Evolutionary conservation across 2,888 invertebrate genomes (phyloP).

Genomic region (Leucoma salicis): DNA sequence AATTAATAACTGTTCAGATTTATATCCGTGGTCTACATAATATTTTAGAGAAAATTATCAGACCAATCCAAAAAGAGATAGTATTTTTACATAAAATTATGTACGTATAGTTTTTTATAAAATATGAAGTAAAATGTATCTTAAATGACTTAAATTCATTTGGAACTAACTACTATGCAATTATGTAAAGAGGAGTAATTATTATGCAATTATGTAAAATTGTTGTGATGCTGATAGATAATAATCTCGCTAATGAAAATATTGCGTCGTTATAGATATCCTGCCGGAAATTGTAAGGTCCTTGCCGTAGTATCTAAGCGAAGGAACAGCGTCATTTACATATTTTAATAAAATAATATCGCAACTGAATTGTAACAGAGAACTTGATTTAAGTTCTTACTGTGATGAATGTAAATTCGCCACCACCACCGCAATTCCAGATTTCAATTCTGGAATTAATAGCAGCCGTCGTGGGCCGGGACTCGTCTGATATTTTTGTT

Average conservation of each 20-base stretch:
- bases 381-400: constrained; percentile 83
- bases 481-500: constrained; percentile 79
- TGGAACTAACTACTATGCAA: not conserved
- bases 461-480: constrained; percentile 73
- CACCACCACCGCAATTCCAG: constrained; percentile 77
- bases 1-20: constrained; percentile 1
- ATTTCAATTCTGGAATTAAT: constrained; percentile 82
- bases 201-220: constrained; percentile 53
- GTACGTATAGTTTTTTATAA: no score
- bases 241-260: constrained; percentile 73
- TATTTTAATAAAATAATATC: constrained; percentile 83
- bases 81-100: no score
- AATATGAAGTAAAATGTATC: not conserved
- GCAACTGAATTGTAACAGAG: constrained; percentile 82
- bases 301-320: constrained; percentile 69
- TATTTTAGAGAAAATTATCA: no score
- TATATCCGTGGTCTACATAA: no score
- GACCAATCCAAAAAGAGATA: no score
- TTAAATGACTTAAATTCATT: not conserved
- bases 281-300: constrained; percentile 70
- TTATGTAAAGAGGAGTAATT: constrained; percentile 27
- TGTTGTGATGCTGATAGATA: constrained; percentile 56
- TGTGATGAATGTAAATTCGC: constrained; percentile 81
- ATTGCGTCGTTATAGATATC: constrained; percentile 74
- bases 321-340: constrained; percentile 76